Base-by-base conservation (phyloP, 2,888 invertebrate species). In the Candidula unifasciata region DNA sequence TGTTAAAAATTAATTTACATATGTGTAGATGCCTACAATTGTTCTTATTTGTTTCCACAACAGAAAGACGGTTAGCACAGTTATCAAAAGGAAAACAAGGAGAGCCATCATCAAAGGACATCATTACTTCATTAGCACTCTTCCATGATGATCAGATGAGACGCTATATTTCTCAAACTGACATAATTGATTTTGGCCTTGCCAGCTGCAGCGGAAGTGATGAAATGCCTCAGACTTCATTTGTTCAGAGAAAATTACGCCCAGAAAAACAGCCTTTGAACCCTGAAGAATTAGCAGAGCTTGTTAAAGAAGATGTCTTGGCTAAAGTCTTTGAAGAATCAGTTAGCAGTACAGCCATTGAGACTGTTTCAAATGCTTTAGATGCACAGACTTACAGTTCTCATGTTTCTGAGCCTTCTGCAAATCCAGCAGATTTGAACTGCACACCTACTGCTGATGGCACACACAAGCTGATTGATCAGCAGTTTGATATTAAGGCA, bases 91-190 rank as follows among this genome's bases (percentile, higher is more conserved):
- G 30, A 18, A 68, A 76, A 54, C 37, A 69, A 16, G 33, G 77
- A 35, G 87, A 85, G 44, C 87, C 87, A 44, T 69, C 86, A 21
- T 86, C 87, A 27, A 80, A 71, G 35, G 86, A 86, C 66, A 87
- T 87, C n/a, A 86, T 87, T 24, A 76, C 84, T n/a, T 85, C 86
- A 10, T 44, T 87, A 60, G 81, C 87, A 71, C 33, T 80, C 8
- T 86, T 86, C 66, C 81, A 83, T 33, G 84, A 86, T 35, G 86
- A 87, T 64, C 87, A 87, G 77, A 86, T 86, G 87, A 81, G 76
- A 24, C 76, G 85, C 24, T 86, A 84, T 71, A 52, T 87, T n/a
- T 64, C 82, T 18, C 85, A 84, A 16, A 30, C 82, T 10, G 54
- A 27, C 24, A 66, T 73, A 6, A 2, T 16, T 35, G 30, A 44